Conservation (phyloP, 2,888 invertebrate genomes). For the Pachycephus smyrnensis region DNA sequence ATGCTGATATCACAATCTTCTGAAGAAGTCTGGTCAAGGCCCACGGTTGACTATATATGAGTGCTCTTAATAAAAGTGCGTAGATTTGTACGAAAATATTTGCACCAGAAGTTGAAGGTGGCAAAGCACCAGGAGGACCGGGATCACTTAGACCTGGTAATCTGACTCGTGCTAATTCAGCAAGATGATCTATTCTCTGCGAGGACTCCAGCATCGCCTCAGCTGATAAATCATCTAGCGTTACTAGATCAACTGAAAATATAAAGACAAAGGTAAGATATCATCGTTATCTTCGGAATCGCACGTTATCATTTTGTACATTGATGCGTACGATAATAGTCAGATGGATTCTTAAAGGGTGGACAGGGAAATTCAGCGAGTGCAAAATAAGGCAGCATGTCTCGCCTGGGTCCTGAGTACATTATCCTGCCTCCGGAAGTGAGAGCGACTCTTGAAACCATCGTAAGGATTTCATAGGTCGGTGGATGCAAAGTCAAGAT, state of each 20-base stretch:
- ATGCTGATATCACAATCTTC: conserved; percentile 82
- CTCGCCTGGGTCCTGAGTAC: conserved; percentile 89
- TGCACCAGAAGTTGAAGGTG: conserved; percentile 75
- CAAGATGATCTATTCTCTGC: conserved; percentile 90
- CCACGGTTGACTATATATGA: conserved; percentile 87
- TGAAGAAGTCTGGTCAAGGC: conserved; percentile 84
- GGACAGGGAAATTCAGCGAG: conserved; percentile 93
- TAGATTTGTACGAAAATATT: conserved; percentile 78
- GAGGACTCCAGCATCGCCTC: conserved; percentile 96
- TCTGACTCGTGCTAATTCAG: conserved; percentile 82
- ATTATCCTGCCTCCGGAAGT: conserved; percentile 92
- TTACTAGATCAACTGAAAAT: conserved; percentile 88
- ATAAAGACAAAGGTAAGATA: background rate
- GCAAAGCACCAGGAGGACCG: conserved; percentile 83
- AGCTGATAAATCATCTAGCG: conserved; percentile 91
- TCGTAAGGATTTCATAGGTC: conserved; percentile 94
- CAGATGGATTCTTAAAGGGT: conserved; percentile 95
- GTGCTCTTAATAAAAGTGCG: conserved; percentile 74
- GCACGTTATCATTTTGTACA: background rate
- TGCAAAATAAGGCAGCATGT: conserved; percentile 93
- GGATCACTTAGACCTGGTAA: conserved; percentile 75
- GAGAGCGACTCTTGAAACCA: conserved; percentile 88
- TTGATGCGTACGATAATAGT: conserved; percentile 86
- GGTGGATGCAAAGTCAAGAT: conserved; percentile 94
- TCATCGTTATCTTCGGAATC: background rate